Evolutionary conservation across 2,113 vertebrate genomes (phyloP).

Genomic region (Apodemus speciosus): DNA sequence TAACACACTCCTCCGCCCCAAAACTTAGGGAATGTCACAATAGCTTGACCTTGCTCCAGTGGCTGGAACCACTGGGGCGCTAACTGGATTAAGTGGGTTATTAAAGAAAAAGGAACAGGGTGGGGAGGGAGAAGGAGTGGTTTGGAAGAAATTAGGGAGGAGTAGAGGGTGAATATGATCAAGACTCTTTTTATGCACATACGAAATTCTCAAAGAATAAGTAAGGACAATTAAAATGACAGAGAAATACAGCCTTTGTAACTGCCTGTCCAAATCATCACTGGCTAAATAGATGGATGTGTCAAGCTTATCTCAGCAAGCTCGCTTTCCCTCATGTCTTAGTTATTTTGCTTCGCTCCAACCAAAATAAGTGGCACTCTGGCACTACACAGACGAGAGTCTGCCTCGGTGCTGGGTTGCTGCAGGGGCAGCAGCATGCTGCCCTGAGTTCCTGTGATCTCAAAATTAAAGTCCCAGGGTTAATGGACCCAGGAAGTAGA

Average conservation of each 20-base stretch:
- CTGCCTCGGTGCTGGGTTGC: background rate
- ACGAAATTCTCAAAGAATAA: background rate
- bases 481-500: background rate
- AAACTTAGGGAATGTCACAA: no score
- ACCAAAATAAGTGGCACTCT: background rate
- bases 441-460: background rate
- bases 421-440: rapidly evolving
- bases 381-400: background rate
- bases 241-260: background rate
- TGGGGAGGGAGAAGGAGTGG: no score
- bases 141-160: background rate
- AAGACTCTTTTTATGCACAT: background rate
- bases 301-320: background rate
- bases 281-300: background rate
- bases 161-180: background rate
- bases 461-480: background rate
- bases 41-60: background rate
- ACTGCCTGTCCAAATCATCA: background rate
- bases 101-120: background rate
- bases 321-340: background rate
- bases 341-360: background rate
- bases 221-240: background rate
- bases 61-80: no score
- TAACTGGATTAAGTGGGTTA: background rate
- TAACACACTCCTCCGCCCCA: background rate